Conservation (phyloP, 2,113 vertebrate genomes). For the Cololabis saira region DNA sequence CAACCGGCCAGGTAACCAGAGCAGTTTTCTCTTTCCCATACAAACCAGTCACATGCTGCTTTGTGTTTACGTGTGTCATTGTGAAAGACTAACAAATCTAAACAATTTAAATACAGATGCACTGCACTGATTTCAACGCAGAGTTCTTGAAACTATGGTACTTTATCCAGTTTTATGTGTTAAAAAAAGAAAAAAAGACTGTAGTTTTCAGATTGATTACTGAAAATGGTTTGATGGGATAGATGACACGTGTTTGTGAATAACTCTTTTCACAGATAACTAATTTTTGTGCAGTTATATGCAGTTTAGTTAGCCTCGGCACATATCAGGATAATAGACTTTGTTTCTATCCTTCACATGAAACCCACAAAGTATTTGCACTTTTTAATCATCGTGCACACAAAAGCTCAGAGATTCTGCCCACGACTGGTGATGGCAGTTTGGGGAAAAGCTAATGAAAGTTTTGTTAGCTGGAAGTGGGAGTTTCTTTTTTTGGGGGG, state of each 20-base stretch:
- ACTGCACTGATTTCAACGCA: neutral
- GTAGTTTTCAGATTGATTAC: too few species aligned
- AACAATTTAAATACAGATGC: constrained; percentile 5
- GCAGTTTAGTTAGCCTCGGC: neutral
- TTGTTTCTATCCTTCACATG: neutral
- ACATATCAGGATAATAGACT: neutral
- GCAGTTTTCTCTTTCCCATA: neutral
- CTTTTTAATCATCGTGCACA: constrained; percentile 5
- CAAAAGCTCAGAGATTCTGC: constrained; percentile 15
- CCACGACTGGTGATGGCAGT: constrained; percentile 42
- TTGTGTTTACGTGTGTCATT: constrained; percentile 22
- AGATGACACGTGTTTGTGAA: too few species aligned
- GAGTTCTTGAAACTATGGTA: too few species aligned
- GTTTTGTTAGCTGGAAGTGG: constrained; percentile 44
- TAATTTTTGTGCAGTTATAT: neutral
- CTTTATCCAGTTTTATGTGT: too few species aligned
- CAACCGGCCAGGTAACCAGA: constrained; percentile 88
- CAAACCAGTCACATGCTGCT: neutral
- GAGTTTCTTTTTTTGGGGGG: constrained; percentile 54
- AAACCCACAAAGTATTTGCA: constrained; percentile 9
- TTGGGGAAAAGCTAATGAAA: constrained; percentile 55
- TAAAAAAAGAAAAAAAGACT: too few species aligned
- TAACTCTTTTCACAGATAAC: too few species aligned
- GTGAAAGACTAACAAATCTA: constrained; percentile 9
- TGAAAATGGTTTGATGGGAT: too few species aligned